Base-by-base conservation (phyloP, 2,113 vertebrate species). In the Fulica atra region DNA sequence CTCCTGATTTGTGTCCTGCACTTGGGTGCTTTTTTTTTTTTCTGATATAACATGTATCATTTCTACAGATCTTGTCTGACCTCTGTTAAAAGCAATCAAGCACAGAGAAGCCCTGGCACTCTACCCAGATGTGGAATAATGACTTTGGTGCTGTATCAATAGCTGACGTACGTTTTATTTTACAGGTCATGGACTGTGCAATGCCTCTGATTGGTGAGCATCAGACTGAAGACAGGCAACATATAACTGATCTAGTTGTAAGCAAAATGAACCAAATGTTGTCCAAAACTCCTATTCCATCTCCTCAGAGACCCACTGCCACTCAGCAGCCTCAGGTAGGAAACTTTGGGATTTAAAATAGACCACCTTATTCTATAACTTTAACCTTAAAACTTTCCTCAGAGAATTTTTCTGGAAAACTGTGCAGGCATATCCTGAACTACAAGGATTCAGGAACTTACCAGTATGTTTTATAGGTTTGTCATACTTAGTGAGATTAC, bases 181-280 rank as follows among this genome's bases (percentile, higher is more conserved):
- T 76, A 25, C 96, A 99, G 99, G 99, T 99, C 88, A 99, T 99
- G 98, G 99, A 99, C 88, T 99, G 99, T 56, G 99, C 99, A 44
- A 99, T 99, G 99, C 99, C 98, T 51, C 97, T 99, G 95, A 99
- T 99, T 7, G 99, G 99, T 17, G 99, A 99, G 81, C 99, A 99
- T 97, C 99, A 99, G 96, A 95, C 96, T 8, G 99, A 99, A 81
- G 99, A 99, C 97, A 98, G 98, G 81, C 99, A 99, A 94, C 98
- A 99, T 78, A 99, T 99, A 94, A 98, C 99, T 4, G 99, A 99
- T 11, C 97, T 99, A 60, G 99, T 99, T 17, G 65, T 99, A 97
- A 97, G 96, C 95, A 99, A 98, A 97, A 99, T 99, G 99, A 99
- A 98, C 98, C 99, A 99, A 95, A 97, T 97, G 31, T 88, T 99